Evolutionary conservation across 2,113 vertebrate species (phyloP).

Genomic region (Tragelaphus strepsiceros): DNA sequence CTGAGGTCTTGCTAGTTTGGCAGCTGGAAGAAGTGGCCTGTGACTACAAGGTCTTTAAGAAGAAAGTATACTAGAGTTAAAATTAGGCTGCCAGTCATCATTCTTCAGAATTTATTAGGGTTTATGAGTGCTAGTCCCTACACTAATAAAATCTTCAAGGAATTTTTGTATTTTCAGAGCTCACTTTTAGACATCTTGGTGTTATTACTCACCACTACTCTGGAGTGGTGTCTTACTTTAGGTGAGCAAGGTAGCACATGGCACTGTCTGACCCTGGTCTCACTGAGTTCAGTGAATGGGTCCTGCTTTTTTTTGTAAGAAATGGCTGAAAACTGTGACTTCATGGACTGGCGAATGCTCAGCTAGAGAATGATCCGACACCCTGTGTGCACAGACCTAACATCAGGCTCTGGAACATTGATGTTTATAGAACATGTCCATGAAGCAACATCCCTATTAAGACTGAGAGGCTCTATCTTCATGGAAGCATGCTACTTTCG

Average conservation of each 20-base stretch:
- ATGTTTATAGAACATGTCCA: neutral
- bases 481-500: neutral
- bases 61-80: neutral
- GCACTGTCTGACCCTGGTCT: neutral
- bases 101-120: neutral
- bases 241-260: neutral
- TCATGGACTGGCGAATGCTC: neutral
- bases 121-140: neutral
- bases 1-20: neutral
- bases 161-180: conserved; percentile 24
- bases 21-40: neutral
- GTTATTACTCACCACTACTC: neutral
- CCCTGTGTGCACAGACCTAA: neutral
- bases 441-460: neutral
- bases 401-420: neutral
- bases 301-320: neutral
- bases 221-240: neutral
- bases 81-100: neutral
- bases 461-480: neutral
- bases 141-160: neutral
- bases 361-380: neutral
- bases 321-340: neutral
- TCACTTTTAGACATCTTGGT: neutral
- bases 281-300: neutral
- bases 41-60: neutral